Evolutionary conservation across 2,113 vertebrate species (phyloP), one percentile per base, ranked within the genome.

Genomic region (Cygnus atratus): DNA sequence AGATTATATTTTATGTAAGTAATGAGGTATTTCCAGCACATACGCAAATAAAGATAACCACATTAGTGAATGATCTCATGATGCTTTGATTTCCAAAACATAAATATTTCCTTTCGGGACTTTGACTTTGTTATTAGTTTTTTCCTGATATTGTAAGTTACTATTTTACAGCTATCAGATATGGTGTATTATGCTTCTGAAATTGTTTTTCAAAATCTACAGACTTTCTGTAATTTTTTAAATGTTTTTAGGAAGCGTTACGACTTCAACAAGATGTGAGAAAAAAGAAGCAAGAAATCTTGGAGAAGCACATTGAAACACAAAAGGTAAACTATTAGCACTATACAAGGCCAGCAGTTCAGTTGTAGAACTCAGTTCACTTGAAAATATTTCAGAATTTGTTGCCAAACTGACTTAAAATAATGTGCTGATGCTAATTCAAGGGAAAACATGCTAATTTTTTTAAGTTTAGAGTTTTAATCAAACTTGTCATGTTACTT

Each of bases 281-380:
- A 84, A 99, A 99, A 97, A 99, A 99, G 98, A 99, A 99, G 88
- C 99, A 99, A 97, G 99, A 99, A 97, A 99, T 99, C 96, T 96
- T 99, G 95, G 99, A 99, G 98, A 99, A 99, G 95, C 99, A 99
- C 96, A 99, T 99, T 83, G 99, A 99, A 98, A 99, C 99, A 72
- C 99, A 99, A 95, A 99, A 99, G 99, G 99, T 99, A 98, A 97
- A 87, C 61, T 79, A 11, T 20, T 80, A 78, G 33, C n/a, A 4
- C 90, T 90, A 48, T 52, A 84, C 26, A 52, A 37, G 66, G 18
- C 33, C 10, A 28, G 7, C 5, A 57, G 4, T 70, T 61, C 22
- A 44, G 17, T 82, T 80, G 17, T 41, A 73, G 90, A 82, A 58
- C 29, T 77, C 28, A 57, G 6, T 75, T 79, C 13, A 16, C 3